Conservation (phyloP, 2,797 vertebrate genomes). For the Girardinus metallicus region DNA sequence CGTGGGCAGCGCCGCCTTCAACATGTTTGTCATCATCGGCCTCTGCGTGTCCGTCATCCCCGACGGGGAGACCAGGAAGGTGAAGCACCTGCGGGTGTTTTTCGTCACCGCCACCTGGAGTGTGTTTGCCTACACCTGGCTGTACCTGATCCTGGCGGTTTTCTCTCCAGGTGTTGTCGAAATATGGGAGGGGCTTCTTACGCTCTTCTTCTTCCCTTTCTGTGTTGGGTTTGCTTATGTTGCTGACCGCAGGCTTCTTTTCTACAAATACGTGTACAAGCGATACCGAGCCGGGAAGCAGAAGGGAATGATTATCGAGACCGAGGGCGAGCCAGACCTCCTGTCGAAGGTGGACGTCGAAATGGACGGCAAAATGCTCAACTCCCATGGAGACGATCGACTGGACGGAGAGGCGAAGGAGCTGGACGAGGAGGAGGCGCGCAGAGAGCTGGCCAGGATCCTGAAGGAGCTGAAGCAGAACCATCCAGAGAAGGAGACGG, state of each 20-base stretch:
- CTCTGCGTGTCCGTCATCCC: conserved; percentile 95
- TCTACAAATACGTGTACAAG: conserved; percentile 96
- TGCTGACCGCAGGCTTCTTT: conserved; percentile 93
- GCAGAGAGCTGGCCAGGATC: conserved; percentile 89
- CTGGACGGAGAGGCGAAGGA: conserved; percentile 84
- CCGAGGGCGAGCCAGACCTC: conserved; percentile 88
- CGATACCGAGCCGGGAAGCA: conserved; percentile 91
- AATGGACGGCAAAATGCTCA: conserved; percentile 90
- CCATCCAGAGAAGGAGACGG: conserved; percentile 91
- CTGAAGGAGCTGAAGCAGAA: conserved; percentile 95
- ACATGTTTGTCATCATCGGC: conserved; percentile 99
- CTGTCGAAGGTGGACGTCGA: conserved; percentile 89
- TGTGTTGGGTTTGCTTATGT: conserved; percentile 94
- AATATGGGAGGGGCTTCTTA: conserved; percentile 97
- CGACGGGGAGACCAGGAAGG: conserved; percentile 90
- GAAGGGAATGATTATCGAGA: conserved; percentile 93
- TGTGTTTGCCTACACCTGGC: conserved; percentile 96
- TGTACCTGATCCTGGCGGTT: conserved; percentile 95
- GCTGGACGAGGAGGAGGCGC: conserved; percentile 88
- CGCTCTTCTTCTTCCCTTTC: conserved; percentile 95
- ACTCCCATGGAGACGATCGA: conserved; percentile 85
- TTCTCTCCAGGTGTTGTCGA: conserved; percentile 91
- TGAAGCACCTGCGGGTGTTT: conserved; percentile 95
- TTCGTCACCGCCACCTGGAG: conserved; percentile 97
- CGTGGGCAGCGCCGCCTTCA: conserved; percentile 96